Base-by-base conservation (phyloP, 2,113 vertebrate species). In the Monopterus albus region DNA sequence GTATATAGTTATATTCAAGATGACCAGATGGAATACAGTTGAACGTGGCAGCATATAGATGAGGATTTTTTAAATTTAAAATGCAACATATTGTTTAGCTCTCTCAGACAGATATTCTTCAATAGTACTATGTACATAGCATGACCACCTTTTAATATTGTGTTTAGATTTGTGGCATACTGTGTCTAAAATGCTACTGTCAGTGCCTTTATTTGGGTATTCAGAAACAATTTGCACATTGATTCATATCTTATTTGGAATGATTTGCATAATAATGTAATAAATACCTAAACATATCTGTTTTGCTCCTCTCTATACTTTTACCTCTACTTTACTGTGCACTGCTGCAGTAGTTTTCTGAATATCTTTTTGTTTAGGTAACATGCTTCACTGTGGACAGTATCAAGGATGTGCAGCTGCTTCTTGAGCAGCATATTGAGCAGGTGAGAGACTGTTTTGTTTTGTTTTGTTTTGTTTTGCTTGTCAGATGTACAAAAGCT, bases 391-490 rank as follows among this genome's bases (percentile, higher is more conserved):
- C 70, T 21, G 58, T 94, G 80, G 92, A 92, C 3, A 94, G 84
- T 72, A 84, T 93, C 0, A 93, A 94, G 58, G 96, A 98, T 20
- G 87, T 98, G 58, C 74, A 91, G 75, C 39, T 74, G 3, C 87
- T 97, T 68, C 87, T 98, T 6, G 95, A 95, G 49, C 93, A 95
- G 58, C 94, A 94, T 31, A 88, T 97, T 71, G 91, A 89, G 20
- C 96, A 98, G 95, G 97, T 96, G 86, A 77, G 67, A 42, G 18
- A 60, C 26, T 35, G n/a, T 25, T 15, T 49, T 1, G 7, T 11
- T 1, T 14, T 26, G 17, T n/a, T 49, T n/a, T 5, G 7, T 51
- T 17, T 20, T 0, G 17, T 23, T 49, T 70, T 31, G n/a, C 4
- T 6, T 57, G 25, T 52, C 1, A 62, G 5, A 28, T 33, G 0